Base-by-base conservation (phyloP, 1,140 invertebrate species). In the Ceratosolen fusciceps region DNA sequence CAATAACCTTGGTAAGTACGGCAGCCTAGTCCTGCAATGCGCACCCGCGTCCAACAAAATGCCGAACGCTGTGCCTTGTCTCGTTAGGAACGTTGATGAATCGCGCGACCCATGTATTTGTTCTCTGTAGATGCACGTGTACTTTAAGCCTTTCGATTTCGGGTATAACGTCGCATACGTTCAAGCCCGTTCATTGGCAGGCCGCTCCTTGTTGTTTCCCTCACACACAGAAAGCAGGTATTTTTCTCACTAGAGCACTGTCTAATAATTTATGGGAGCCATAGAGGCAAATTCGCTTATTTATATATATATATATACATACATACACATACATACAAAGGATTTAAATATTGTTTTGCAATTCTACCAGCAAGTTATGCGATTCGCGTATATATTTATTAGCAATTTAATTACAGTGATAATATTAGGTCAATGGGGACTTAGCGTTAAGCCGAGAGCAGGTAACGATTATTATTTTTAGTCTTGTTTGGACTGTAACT, bases 31-130 rank as follows among this genome's bases (percentile, higher is more conserved):
- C n/a, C n/a, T n/a, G n/a, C n/a, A n/a, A n/a, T n/a, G n/a, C n/a
- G 12, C 0, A 14, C 39, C 2, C 39, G 2, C 14, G n/a, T 31
- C 31, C 9, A 26, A 49, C 39, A 54, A 79, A 77, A 81, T 80
- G 76, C 37, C 56, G 71, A 54, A 81, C 60, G 43, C 60, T 52
- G 56, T 60, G 52, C 72, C 26, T 65, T 58, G 52, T 39, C 54
- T 82, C 81, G 80, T 86, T 86, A 84, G 77, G 82, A 81, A 65
- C 81, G 72, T 82, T 85, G 85, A 87, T 87, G 86, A 86, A 86
- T 87, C 84, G 86, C 79, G 79, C 74, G n/a, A n/a, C 78, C 9
- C 10, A 29, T 16, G 60, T 80, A 75, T 83, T 85, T 83, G 80
- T 84, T 80, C 72, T 67, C 37, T 39, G 67, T 82, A 82, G 70